Conservation (phyloP, 2,797 vertebrate genomes). For the Schizothorax lantsangensis region DNA sequence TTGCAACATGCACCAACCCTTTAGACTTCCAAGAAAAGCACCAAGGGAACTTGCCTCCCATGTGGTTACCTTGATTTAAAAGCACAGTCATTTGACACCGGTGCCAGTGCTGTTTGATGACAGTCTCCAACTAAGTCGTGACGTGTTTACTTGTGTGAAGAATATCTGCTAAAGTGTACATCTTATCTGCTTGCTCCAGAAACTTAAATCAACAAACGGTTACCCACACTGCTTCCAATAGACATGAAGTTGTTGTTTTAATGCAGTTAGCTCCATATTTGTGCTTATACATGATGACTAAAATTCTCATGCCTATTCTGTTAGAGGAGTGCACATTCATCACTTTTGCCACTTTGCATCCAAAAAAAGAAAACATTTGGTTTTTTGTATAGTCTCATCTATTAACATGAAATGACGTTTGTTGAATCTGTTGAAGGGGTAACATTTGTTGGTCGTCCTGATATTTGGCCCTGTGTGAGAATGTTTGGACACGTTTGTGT, state of each 20-base stretch:
- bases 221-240: background rate
- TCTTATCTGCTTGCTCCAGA: conserved; percentile 11
- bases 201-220: background rate
- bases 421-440: conserved; percentile 20
- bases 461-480: conserved; percentile 16
- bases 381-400: background rate
- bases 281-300: background rate
- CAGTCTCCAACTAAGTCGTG: conserved; percentile 5
- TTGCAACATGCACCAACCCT: background rate
- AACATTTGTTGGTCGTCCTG: background rate
- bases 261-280: background rate
- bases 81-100: conserved; percentile 6
- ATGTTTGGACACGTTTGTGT: conserved; percentile 31
- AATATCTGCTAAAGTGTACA: background rate
- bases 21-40: conserved; percentile 5
- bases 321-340: background rate
- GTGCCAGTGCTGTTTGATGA: conserved; percentile 32
- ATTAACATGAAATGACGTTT: conserved; percentile 5
- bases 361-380: background rate
- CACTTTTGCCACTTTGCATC: background rate
- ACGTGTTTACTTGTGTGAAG: background rate
- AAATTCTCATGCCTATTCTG: background rate
- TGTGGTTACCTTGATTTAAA: conserved; percentile 1
- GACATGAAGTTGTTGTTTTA: background rate
- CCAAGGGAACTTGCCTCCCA: background rate